phyloP scores from a whole-genome alignment of 2,797 vertebrate species.

The Taenioides sp. region DNA sequence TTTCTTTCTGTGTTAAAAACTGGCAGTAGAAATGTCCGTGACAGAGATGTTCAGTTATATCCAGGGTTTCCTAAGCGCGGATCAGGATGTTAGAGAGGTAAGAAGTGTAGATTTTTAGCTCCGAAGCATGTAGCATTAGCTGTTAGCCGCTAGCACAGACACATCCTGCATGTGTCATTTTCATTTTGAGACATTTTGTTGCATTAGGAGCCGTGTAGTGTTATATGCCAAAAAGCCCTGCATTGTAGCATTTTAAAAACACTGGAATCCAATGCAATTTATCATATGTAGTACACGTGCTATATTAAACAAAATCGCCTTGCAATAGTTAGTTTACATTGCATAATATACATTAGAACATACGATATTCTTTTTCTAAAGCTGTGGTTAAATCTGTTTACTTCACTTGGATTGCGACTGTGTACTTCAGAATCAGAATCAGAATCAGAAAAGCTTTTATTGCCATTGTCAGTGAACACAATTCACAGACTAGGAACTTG shows the following conservation, averaged over 20 bases:
- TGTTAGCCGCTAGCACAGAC: neutral
- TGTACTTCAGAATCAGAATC: too few species aligned
- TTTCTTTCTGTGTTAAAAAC: neutral
- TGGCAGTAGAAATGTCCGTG: constrained; percentile 82
- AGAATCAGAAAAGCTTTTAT: too few species aligned
- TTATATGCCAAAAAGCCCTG: neutral
- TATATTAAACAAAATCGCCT: neutral
- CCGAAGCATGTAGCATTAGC: neutral
- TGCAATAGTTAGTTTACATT: neutral
- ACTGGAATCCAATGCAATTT: neutral
- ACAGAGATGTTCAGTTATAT: constrained; percentile 92
- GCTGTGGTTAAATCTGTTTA: too few species aligned
- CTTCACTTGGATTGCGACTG: too few species aligned
- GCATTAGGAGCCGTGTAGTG: neutral
- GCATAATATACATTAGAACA: too few species aligned
- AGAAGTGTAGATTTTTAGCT: neutral
- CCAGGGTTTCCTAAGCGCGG: constrained; percentile 88
- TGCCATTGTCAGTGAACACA: too few species aligned
- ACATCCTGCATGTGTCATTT: neutral
- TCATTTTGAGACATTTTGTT: neutral
- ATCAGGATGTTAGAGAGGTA: constrained; percentile 95
- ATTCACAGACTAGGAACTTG: too few species aligned
- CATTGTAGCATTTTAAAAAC: neutral
- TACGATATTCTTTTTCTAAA: too few species aligned
- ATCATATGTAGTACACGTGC: neutral